Conservation (phyloP, 1,140 invertebrate species). For the Heliconius hewitsoni region DNA sequence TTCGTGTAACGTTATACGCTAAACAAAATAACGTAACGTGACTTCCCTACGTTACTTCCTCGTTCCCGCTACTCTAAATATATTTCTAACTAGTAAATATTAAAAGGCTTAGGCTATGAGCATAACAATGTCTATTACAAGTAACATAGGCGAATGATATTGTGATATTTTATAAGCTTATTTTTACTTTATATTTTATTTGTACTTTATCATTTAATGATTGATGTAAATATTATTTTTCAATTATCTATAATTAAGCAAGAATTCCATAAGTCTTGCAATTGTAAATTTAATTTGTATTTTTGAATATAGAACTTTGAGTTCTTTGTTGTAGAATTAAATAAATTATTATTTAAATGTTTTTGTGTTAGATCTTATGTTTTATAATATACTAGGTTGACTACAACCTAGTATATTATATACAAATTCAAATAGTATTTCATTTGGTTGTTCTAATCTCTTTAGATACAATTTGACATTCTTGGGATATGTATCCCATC, state of each 20-base stretch:
- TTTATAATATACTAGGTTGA: neutral
- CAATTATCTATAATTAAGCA: neutral
- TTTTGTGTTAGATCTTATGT: neutral
- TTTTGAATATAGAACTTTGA: neutral
- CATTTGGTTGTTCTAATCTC: neutral
- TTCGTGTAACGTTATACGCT: too few species aligned
- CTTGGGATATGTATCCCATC: neutral
- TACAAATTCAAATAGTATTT: neutral
- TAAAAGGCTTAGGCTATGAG: too few species aligned
- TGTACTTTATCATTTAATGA: constrained; percentile 3
- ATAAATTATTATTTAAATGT: neutral
- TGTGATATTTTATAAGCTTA: constrained; percentile 35
- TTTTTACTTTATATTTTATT: constrained; percentile 12
- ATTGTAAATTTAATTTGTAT: neutral
- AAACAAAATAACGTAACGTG: too few species aligned
- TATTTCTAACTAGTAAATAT: too few species aligned
- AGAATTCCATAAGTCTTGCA: neutral
- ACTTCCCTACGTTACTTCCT: too few species aligned
- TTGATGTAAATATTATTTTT: neutral
- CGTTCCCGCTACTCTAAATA: too few species aligned
- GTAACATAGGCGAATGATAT: constrained; percentile 15
- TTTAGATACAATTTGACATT: neutral
- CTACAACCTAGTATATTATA: too few species aligned
- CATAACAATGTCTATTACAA: too few species aligned
- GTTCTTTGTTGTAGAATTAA: neutral